Conservation (phyloP, 2,888 invertebrate species). For the Tridacna crocea region DNA sequence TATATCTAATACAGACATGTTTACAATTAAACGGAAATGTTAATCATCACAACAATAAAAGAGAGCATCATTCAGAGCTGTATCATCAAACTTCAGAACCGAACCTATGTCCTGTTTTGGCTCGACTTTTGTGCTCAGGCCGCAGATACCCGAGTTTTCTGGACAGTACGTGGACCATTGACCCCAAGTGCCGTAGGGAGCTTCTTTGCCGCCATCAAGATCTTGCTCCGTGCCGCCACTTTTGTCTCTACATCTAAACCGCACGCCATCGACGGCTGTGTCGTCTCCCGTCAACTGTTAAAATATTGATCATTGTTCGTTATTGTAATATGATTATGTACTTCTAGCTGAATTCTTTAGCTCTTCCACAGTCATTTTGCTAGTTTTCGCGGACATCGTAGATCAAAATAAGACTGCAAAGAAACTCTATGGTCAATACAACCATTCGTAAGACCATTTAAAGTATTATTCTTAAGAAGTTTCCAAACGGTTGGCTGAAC, state of each 20-base stretch:
- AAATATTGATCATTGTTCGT: not conserved
- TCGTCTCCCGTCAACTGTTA: not conserved
- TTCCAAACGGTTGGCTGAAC: too few relatives aligned
- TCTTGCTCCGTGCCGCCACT: not conserved
- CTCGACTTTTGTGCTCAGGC: constrained; percentile 17
- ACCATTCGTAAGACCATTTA: too few relatives aligned
- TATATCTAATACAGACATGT: too few relatives aligned
- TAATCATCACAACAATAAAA: constrained; percentile 22
- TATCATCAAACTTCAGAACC: constrained; percentile 11
- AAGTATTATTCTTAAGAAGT: too few relatives aligned
- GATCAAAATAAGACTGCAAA: too few relatives aligned
- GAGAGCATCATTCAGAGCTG: constrained; percentile 19
- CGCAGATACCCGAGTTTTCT: constrained; percentile 9
- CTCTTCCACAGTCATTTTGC: too few relatives aligned
- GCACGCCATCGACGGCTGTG: constrained; percentile 10
- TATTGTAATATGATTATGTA: too few relatives aligned
- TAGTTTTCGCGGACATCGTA: too few relatives aligned
- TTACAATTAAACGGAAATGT: not conserved
- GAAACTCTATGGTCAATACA: too few relatives aligned
- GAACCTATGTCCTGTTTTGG: constrained; percentile 13
- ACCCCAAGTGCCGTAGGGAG: constrained; percentile 8
- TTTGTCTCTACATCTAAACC: not conserved
- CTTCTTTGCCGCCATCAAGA: not conserved
- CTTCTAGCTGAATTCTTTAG: too few relatives aligned
- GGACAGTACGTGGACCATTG: constrained; percentile 12